Base-by-base conservation (phyloP, 1,140 invertebrate genomes). In the Zaprionus taronus region DNA sequence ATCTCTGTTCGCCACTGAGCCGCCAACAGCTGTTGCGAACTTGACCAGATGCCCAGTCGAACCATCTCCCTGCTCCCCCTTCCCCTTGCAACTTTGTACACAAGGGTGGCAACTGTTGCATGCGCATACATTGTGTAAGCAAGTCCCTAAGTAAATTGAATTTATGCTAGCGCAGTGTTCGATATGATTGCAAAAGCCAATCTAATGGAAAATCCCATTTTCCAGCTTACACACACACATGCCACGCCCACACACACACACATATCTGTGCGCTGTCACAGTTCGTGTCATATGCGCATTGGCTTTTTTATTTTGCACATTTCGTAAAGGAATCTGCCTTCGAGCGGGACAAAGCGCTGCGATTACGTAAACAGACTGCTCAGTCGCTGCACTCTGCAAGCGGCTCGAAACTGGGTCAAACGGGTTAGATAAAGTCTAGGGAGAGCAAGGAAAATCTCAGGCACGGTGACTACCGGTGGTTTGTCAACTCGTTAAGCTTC, bases 171-270 rank as follows among this genome's bases (percentile, higher is more conserved):
- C 26, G 36, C 65, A 22, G 41, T 47, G 22, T 76, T 56, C 53
- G 60, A 80, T 87, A 71, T 74, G 83, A 83, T 77, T 83, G 70
- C 68, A 38, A 81, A 79, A 89, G 65, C 62, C 83, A 87, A 89
- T 87, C 64, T 79, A 87, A 84, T 89, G 84, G 84, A 87, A 87
- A 84, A 84, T 89, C 79, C 68, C 36, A 81, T 84, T 84, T 77
- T 74, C 51, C 28, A 9, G 11, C 36, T 7, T 17, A 74, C 26
- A 24, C 49, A 47, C 49, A 47, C 28, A 9, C 64, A 53, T 20
- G 55, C 65, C 14, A 28, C 47, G 6, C 34, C 15, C 44, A 63
- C 68, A 31, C 31, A 63, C 68, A 31, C 31, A 55, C n/a, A 49
- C 41, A n/a, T 64, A 15, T 51, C n/a, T 17, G 26, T 38, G n/a